Evolutionary conservation across 1,140 invertebrate species (phyloP).

Genomic region (Cotesia chilonis): DNA sequence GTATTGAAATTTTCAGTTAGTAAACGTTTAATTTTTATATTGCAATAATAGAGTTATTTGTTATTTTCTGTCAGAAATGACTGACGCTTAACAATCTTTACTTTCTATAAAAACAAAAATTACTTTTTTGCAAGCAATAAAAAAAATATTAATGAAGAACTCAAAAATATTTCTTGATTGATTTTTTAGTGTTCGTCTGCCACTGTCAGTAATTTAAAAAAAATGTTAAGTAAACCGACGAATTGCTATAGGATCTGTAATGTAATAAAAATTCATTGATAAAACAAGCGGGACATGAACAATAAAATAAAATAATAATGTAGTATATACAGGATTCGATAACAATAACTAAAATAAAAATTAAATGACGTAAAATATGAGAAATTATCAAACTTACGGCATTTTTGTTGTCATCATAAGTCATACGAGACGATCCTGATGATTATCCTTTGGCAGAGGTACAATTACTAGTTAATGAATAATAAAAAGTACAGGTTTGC

Average conservation of each 20-base stretch:
- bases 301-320: no score
- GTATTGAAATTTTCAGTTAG: no score
- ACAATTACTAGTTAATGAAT: background rate
- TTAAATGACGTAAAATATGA: background rate
- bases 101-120: no score
- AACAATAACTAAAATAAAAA: no score
- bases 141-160: background rate
- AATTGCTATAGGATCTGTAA: background rate
- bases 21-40: no score
- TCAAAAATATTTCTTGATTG: background rate
- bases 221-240: no score
- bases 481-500: background rate
- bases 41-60: no score
- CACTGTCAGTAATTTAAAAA: no score
- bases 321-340: no score
- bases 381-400: conserved; percentile 21
- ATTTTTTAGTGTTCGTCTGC: no score
- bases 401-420: conserved; percentile 29
- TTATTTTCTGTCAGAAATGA: no score
- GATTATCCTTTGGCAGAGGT: conserved; percentile 1
- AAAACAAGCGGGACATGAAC: background rate
- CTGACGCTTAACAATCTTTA: background rate
- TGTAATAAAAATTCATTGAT: background rate
- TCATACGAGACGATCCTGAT: background rate
- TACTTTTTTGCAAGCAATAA: background rate